Evolutionary conservation across 2,888 invertebrate species (phyloP), one percentile per base, ranked within the genome.

Genomic region (Antitype chi): DNA sequence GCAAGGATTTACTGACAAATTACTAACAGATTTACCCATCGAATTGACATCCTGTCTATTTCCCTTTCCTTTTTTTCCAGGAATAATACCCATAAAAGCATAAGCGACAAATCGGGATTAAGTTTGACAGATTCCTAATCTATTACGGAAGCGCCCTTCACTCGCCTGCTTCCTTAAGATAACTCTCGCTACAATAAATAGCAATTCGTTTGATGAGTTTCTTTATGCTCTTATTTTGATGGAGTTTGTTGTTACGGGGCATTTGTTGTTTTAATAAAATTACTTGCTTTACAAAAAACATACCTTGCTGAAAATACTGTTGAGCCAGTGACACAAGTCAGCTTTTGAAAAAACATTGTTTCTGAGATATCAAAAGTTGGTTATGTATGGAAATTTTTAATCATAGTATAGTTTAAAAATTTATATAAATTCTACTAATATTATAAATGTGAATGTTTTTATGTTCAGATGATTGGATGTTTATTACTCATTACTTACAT

Each of bases 41-140:
- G 15, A 23, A 47, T 43, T 49, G 25, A 47, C 25, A 7, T 57
- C 17, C 17, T 47, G 17, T 57, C 43, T 15, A 23, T 52, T 63
- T 68, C 9, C n/a, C 6, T 49, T 38, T 23, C 23, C 20, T 43
- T 25, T 32, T 32, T 85, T 62, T 53, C 69, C 38, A 62, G 7
- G 23, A 49, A 74, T 62, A 64, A 70, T 70, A 84, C 53, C 57
- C 60, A 68, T 66, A 69, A 66, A 81, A 63, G 68, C 82, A 55
- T 81, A 71, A 85, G 47, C 82, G 66, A 85, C 76, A 76, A 85
- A 70, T 81, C 53, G 85, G 82, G 85, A 76, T 85, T 82, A 85
- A 66, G 82, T 69, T 71, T 57, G 85, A 81, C 85, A 72, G 82
- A 81, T 85, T 13, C 71, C 11, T 85, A 81, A 85, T 82, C 82